Conservation (phyloP, 2,888 invertebrate species). For the Chrysolina americana region DNA sequence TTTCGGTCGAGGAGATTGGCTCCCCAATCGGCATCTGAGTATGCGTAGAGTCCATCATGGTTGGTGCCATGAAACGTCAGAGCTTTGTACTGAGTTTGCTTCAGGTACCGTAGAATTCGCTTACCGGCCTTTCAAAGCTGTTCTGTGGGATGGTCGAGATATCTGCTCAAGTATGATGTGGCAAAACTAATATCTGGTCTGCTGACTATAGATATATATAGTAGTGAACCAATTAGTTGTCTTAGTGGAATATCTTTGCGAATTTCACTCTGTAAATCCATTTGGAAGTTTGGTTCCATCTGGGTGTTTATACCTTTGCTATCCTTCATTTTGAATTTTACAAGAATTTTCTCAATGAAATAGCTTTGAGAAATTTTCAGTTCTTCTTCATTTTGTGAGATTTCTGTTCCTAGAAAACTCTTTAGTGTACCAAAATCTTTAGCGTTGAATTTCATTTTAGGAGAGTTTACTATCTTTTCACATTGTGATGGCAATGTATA, state of each 20-base stretch:
- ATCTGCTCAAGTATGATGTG: background rate
- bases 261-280: background rate
- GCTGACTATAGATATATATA: background rate
- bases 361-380: background rate
- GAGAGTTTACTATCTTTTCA: slow-evolving; percentile 18
- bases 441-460: slow-evolving; percentile 35
- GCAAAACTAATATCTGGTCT: background rate
- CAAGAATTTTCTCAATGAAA: background rate
- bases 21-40: background rate
- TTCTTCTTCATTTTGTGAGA: background rate
- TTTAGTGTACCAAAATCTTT: slow-evolving; percentile 5
- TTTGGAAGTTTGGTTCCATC: background rate
- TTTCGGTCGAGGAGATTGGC: background rate
- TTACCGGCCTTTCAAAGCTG: too few species aligned
- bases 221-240: background rate
- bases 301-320: background rate
- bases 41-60: too few species aligned
- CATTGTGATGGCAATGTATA: slow-evolving; percentile 22
- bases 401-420: background rate
- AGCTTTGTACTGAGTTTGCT: too few species aligned
- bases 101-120: too few species aligned
- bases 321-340: background rate
- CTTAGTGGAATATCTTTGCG: background rate
- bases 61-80: too few species aligned
- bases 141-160: background rate